Evolutionary conservation across 2,888 invertebrate genomes (phyloP).

Genomic region (Apodemia duryi): DNA sequence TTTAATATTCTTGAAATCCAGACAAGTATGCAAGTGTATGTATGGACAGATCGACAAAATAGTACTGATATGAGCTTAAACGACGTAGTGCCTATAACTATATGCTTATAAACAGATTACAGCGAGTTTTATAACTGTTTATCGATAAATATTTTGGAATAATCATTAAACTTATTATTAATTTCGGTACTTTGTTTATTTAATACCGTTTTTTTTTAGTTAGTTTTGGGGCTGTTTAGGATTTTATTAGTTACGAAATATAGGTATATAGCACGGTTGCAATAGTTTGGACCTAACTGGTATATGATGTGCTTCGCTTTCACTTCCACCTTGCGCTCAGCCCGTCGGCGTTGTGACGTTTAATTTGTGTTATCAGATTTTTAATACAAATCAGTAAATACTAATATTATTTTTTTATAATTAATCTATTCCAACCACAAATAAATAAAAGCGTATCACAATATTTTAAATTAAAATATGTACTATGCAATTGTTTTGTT

Average conservation of each 20-base stretch:
- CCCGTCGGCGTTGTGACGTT: too few species aligned
- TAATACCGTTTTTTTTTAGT: neutral
- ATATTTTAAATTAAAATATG: too few species aligned
- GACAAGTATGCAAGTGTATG: conserved; percentile 57
- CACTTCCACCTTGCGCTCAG: too few species aligned
- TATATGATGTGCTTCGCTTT: too few species aligned
- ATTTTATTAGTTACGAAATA: neutral
- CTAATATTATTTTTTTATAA: too few species aligned
- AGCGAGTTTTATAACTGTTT: conserved; percentile 39
- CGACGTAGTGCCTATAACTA: conserved; percentile 82
- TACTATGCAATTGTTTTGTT: too few species aligned
- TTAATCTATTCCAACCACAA: too few species aligned
- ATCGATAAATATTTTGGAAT: conserved; percentile 14
- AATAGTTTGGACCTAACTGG: too few species aligned
- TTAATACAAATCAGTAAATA: too few species aligned
- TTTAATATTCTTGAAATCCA: conserved; percentile 16
- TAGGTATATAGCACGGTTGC: too few species aligned
- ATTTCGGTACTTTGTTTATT: neutral
- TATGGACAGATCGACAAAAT: conserved; percentile 70
- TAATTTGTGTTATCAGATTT: too few species aligned
- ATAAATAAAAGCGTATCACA: too few species aligned
- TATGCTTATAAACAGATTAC: conserved; percentile 69
- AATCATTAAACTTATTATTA: conserved; percentile 20
- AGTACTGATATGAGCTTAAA: conserved; percentile 84
- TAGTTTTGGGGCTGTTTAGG: neutral